Conservation (phyloP, 2,797 vertebrate genomes). For the Tympanoctomys barrerae region DNA sequence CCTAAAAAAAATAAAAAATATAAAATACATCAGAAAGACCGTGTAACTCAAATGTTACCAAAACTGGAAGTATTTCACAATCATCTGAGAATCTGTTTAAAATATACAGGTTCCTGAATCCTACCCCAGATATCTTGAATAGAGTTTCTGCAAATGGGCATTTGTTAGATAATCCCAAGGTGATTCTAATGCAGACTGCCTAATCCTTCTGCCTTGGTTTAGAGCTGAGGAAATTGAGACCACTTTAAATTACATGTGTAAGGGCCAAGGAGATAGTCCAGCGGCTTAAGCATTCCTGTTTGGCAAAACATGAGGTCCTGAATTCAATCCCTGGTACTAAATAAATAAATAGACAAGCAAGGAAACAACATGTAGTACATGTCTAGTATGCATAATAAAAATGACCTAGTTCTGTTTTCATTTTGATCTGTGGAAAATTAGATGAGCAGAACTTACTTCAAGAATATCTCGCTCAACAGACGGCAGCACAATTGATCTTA, state of each 20-base stretch:
- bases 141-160: constrained; percentile 8
- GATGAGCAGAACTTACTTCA: not conserved
- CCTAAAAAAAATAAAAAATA: not conserved
- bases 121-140: not conserved
- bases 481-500: not conserved
- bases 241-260: not conserved
- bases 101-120: not conserved
- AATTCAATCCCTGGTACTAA: too few relatives aligned
- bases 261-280: too few relatives aligned
- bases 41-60: not conserved
- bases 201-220: not conserved
- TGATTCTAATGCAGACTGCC: not conserved
- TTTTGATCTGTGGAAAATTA: not conserved
- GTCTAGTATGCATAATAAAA: not conserved
- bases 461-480: not conserved
- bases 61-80: not conserved
- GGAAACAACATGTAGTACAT: not conserved
- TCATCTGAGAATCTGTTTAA: not conserved
- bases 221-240: constrained; percentile 4
- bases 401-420: not conserved
- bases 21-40: not conserved
- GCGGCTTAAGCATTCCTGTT: too few relatives aligned
- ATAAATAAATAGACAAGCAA: too few relatives aligned
- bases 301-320: too few relatives aligned
- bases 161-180: not conserved